A percentile compares a stretch with the other conserved stretches of the same genome.
These are phyloP conservation scores for Molorchus minor DNA, from an alignment of 2,888 invertebrate genomes.

Conservation along the genomic window DNA sequence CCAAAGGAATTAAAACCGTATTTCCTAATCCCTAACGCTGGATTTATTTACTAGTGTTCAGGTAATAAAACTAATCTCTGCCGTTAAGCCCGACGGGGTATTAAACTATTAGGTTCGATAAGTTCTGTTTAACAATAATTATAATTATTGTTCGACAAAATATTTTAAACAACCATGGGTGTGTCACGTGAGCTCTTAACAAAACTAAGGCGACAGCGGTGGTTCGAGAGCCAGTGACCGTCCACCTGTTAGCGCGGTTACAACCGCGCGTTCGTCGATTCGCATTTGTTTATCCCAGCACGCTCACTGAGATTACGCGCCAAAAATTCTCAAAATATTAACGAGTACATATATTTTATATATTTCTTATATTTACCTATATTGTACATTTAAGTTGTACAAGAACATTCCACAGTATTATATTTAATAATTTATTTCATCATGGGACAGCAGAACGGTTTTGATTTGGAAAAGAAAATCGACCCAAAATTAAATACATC, in stretches of 20 bases:
- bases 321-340: constrained; percentile 1
- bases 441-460: constrained; percentile 37
- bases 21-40: neutral
- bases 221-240: constrained; percentile 23
- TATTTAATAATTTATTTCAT: constrained; percentile 2
- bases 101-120: constrained; percentile 23
- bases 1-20: neutral
- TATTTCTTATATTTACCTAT: neutral
- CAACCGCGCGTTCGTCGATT: constrained; percentile 15
- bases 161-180: constrained; percentile 24
- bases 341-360: no score
- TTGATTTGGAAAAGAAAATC: constrained; percentile 36
- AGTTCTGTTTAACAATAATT: constrained; percentile 9
- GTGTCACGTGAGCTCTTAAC: constrained; percentile 28
- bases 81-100: neutral
- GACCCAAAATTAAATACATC: constrained; percentile 18
- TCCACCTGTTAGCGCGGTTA: constrained; percentile 29
- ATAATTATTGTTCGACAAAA: constrained; percentile 12
- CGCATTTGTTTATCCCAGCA: constrained; percentile 5
- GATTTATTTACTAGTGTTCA: neutral
- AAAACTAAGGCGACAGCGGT: constrained; percentile 20
- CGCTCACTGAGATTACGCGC: constrained; percentile 10
- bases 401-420: constrained; percentile 22
- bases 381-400: neutral
- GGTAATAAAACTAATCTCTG: constrained; percentile 1